Evolutionary conservation across 2,888 invertebrate species (phyloP).

Genomic region (Allolobophora icterica): DNA sequence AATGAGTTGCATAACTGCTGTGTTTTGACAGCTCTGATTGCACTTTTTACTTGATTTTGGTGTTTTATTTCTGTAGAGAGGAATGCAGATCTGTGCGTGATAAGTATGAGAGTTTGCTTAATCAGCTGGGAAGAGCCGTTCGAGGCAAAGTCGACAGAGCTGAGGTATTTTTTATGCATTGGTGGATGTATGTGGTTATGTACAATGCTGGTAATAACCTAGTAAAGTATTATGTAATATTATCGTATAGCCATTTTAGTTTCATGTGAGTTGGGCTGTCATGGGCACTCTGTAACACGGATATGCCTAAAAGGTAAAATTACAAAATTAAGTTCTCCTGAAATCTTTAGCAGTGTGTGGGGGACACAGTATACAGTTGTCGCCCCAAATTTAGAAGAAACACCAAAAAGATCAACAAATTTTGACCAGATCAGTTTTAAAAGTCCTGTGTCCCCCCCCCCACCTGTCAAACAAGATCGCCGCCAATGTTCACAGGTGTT

Average conservation of each 20-base stretch:
- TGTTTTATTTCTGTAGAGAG: background rate
- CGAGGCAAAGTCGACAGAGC: background rate
- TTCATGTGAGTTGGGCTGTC: background rate
- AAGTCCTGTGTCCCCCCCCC: no score
- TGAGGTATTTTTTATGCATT: background rate
- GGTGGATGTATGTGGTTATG: constrained; percentile 31
- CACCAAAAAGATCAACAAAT: no score
- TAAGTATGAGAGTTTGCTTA: constrained; percentile 1
- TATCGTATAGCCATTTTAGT: background rate
- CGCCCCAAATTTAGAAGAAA: no score
- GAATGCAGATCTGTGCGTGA: constrained; percentile 3
- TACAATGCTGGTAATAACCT: background rate
- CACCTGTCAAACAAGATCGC: no score
- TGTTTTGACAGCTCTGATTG: background rate
- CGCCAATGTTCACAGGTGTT: no score
- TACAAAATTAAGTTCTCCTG: no score
- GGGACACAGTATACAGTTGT: no score
- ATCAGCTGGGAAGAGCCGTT: background rate
- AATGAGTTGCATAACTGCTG: background rate
- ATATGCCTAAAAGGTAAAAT: no score
- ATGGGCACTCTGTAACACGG: no score
- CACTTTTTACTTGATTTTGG: background rate
- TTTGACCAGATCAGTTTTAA: no score
- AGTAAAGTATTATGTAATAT: no score
- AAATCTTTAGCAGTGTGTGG: no score